Base-by-base conservation (phyloP, 2,113 vertebrate genomes). In the Leptosomus discolor region DNA sequence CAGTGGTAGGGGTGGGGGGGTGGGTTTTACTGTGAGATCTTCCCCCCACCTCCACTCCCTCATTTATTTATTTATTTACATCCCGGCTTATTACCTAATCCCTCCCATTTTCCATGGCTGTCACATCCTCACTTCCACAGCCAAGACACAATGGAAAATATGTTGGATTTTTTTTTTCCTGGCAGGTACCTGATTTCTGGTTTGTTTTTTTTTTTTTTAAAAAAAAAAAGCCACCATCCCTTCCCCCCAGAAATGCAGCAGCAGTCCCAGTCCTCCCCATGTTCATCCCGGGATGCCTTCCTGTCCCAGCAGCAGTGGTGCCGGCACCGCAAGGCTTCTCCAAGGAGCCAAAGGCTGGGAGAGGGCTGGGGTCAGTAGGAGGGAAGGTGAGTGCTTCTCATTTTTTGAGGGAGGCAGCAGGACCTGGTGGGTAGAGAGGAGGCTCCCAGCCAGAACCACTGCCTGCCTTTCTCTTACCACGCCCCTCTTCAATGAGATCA, bases 41-140 rank as follows among this genome's bases (percentile, higher is more conserved):
- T 17, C 6, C 30, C 34, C 48, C 53, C 15, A 32, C 36, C n/a
- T 54, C 60, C 46, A 23, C 51, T 61, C 41, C 16, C 5, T 36
- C 39, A 41, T 69, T 86, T 69, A 61, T 83, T 75, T 88, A 51
- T 90, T 79, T 74, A 85, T 81, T 88, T 64, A 46, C 65, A 73
- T 56, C 68, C 64, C 18, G 1, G 81, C 61, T 30, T 32, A 58
- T 58, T 92, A 83, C 64, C 85, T 82, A 94, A 93, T 90, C 75
- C 85, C 46, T 81, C 80, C 90, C 73, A 63, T 92, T 95, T 96
- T 96, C 97, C 92, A 75, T 94, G 88, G 90, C 92, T 96, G 96
- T 96, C 97, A 93, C 88, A 95, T 67, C 43, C 82, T 67, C 63
- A 64, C 57, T 96, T 79, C 83, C 58, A 74, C 83, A 81, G 92